Conservation (phyloP, 2,113 vertebrate genomes). For the Notothenia coriiceps region DNA sequence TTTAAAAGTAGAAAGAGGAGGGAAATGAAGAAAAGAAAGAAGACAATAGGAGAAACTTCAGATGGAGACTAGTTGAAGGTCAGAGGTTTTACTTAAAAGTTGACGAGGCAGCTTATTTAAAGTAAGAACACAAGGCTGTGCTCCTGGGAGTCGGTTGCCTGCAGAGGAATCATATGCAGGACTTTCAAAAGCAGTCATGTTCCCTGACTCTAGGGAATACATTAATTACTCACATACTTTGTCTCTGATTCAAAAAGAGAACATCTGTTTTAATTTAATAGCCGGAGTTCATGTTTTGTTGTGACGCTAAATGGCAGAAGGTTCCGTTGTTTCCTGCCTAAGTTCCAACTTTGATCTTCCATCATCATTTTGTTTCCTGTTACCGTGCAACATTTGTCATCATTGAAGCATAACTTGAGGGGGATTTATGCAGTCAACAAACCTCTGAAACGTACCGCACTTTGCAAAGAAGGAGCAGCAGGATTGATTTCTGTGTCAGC, state of each 20-base stretch:
- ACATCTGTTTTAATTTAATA: slow-evolving; percentile 43
- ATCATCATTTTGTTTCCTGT: slow-evolving; percentile 44
- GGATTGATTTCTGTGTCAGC: not conserved
- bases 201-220: slow-evolving; percentile 33
- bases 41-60: slow-evolving; percentile 30
- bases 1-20: slow-evolving; percentile 22
- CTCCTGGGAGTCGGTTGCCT: slow-evolving; percentile 52
- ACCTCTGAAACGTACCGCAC: slow-evolving; percentile 10
- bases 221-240: slow-evolving; percentile 36
- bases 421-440: slow-evolving; percentile 46
- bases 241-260: slow-evolving; percentile 20
- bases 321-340: slow-evolving; percentile 25
- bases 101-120: slow-evolving; percentile 44
- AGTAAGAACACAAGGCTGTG: slow-evolving; percentile 39
- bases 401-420: slow-evolving; percentile 44
- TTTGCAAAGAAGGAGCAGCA: not conserved
- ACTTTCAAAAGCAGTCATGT: slow-evolving; percentile 36
- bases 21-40: slow-evolving; percentile 15
- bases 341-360: slow-evolving; percentile 46
- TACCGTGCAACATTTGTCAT: slow-evolving; percentile 51
- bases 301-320: slow-evolving; percentile 27
- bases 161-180: slow-evolving; percentile 19
- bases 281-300: slow-evolving; percentile 31
- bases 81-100: slow-evolving; percentile 55
- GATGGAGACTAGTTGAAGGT: slow-evolving; percentile 38